These are phyloP conservation scores for Lagenorhynchus albirostris DNA, from an alignment of 2,113 vertebrate species.

Conservation along the genomic window DNA sequence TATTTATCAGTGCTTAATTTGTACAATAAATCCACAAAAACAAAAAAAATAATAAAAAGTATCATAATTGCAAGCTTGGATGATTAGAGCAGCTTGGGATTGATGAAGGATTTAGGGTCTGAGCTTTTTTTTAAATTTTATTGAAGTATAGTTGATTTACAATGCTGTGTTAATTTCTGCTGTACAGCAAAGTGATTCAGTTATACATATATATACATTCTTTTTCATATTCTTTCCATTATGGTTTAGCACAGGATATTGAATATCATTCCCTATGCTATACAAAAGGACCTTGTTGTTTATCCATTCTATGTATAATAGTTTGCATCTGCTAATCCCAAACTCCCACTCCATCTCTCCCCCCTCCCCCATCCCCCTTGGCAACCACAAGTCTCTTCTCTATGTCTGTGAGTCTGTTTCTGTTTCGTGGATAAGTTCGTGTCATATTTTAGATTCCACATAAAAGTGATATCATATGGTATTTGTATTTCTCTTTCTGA, in stretches of 20 bases:
- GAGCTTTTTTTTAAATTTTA: background rate
- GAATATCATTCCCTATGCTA: background rate
- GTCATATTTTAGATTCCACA: background rate
- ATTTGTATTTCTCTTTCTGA: background rate
- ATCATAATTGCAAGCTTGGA: background rate
- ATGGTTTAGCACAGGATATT: background rate
- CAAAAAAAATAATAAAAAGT: background rate
- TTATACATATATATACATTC: background rate
- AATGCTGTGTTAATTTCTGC: background rate
- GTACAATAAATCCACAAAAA: background rate
- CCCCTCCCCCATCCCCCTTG: no score
- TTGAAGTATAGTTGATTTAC: background rate
- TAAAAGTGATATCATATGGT: background rate
- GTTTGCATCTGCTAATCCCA: no score
- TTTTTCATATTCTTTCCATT: background rate
- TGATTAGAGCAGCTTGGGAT: background rate
- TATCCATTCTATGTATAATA: no score
- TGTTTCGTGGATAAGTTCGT: background rate
- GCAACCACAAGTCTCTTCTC: no score
- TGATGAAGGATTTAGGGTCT: background rate
- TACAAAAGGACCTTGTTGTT: background rate
- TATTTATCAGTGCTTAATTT: slow-evolving; percentile 37
- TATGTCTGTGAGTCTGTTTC: background rate
- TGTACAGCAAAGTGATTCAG: background rate
- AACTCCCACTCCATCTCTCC: no score